phyloP scores from a whole-genome alignment of 2,113 vertebrate genomes.

The Thryonomys swinderianus region DNA sequence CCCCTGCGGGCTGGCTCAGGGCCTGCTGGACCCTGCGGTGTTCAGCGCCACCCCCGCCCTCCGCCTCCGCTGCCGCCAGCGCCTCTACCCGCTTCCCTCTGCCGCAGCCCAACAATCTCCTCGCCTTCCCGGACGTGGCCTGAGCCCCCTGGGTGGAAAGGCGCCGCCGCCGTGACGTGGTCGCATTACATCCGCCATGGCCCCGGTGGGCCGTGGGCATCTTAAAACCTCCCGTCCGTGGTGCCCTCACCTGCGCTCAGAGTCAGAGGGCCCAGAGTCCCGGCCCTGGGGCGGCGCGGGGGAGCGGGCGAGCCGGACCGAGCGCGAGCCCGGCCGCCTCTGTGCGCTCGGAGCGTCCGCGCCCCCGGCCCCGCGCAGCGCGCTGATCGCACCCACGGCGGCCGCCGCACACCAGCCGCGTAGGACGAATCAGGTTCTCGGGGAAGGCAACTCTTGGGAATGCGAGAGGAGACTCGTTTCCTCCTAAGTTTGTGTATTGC shows the following conservation, averaged over 20 bases:
- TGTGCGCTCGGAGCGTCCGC: too few relatives aligned
- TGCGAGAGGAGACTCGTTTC: neutral
- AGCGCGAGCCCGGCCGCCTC: too few relatives aligned
- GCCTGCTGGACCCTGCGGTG: neutral
- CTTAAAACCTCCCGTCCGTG: neutral
- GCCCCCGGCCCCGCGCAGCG: too few relatives aligned
- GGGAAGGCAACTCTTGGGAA: conserved; percentile 41
- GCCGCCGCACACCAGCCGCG: neutral
- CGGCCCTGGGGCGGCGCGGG: neutral
- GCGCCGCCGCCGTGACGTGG: neutral
- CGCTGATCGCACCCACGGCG: too few relatives aligned
- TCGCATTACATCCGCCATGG: neutral
- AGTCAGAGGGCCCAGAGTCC: neutral
- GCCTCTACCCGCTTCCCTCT: neutral
- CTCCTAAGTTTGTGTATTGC: neutral
- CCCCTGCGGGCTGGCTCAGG: neutral
- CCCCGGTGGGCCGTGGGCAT: accelerated
- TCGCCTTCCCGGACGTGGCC: neutral
- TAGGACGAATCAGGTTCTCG: conserved; percentile 62
- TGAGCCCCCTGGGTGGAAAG: neutral
- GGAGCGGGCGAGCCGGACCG: neutral
- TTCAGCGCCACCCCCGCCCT: neutral
- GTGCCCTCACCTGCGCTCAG: neutral
- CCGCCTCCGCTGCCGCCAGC: too few relatives aligned
- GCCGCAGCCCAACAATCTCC: neutral